phyloP scores from a whole-genome alignment of 2,888 invertebrate genomes.

The Charanyca ferruginea region DNA sequence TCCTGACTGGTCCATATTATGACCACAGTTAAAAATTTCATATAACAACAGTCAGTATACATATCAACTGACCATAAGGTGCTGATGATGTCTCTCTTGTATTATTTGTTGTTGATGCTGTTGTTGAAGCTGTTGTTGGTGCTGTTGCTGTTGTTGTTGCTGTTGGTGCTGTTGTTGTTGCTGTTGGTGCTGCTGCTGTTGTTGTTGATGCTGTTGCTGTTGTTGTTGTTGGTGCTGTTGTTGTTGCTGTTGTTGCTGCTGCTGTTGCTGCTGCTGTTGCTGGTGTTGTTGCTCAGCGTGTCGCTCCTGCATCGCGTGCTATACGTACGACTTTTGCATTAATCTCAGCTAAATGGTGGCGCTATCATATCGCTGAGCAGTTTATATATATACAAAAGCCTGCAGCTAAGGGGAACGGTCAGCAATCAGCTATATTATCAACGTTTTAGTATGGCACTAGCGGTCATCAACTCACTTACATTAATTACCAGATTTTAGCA shows the following conservation, averaged over 20 bases:
- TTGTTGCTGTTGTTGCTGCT: slow-evolving; percentile 46
- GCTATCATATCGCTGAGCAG: slow-evolving; percentile 26
- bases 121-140: slow-evolving; percentile 56
- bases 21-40: background rate
- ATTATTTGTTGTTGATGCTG: slow-evolving; percentile 73
- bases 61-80: slow-evolving; percentile 67
- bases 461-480: background rate
- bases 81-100: slow-evolving; percentile 77
- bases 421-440: slow-evolving; percentile 23
- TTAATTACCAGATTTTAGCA: too few species aligned
- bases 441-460: background rate
- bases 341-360: slow-evolving; percentile 34
- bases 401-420: slow-evolving; percentile 6
- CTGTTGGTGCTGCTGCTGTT: slow-evolving; percentile 62
- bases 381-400: slow-evolving; percentile 7
- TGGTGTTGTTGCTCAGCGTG: slow-evolving; percentile 68
- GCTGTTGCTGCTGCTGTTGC: slow-evolving; percentile 67
- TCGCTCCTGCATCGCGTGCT: slow-evolving; percentile 68
- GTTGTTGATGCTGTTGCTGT: slow-evolving; percentile 24
- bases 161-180: slow-evolving; percentile 44
- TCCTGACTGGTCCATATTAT: background rate
- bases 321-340: slow-evolving; percentile 51
- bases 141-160: slow-evolving; percentile 10
- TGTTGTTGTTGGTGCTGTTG: slow-evolving; percentile 13
- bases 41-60: slow-evolving; percentile 33